Percentiles rank a stretch among this genome's conserved stretches.
Conservation (phyloP, 2,888 invertebrate species). For the Cryptosula pallasiana region DNA sequence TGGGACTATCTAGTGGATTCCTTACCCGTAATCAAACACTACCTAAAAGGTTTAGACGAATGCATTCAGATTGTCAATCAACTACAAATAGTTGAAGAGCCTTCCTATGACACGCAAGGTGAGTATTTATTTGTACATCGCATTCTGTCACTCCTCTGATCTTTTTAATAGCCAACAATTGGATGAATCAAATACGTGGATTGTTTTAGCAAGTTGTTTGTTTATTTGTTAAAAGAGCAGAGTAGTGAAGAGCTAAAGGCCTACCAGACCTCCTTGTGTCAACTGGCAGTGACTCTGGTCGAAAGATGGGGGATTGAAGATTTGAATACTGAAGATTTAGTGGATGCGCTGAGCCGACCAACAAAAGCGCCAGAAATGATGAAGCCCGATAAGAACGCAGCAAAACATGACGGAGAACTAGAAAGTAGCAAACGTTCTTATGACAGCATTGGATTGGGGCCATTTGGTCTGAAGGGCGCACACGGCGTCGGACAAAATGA, state of each 20-base stretch:
- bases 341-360: not conserved
- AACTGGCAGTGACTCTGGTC: not conserved
- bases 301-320: not conserved
- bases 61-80: not conserved
- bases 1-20: not conserved
- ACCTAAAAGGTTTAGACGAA: not conserved
- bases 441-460: constrained; percentile 2
- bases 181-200: too few species aligned
- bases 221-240: too few species aligned
- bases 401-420: not conserved
- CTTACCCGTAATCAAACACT: not conserved
- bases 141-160: too few species aligned
- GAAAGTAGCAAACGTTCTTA: not conserved
- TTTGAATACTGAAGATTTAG: not conserved
- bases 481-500: not conserved
- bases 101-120: not conserved
- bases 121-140: not conserved
- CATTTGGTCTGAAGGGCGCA: not conserved
- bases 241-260: too few species aligned
- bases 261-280: not conserved
- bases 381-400: not conserved
- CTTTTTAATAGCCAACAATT: too few species aligned
- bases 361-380: too few species aligned
- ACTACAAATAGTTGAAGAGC: not conserved
- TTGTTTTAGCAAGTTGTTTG: too few species aligned